A percentile compares a stretch with the other conserved stretches of the same genome.
These are phyloP conservation scores for Zaprionus vittiger DNA, from an alignment of 1,140 invertebrate species.

Conservation along the genomic window DNA sequence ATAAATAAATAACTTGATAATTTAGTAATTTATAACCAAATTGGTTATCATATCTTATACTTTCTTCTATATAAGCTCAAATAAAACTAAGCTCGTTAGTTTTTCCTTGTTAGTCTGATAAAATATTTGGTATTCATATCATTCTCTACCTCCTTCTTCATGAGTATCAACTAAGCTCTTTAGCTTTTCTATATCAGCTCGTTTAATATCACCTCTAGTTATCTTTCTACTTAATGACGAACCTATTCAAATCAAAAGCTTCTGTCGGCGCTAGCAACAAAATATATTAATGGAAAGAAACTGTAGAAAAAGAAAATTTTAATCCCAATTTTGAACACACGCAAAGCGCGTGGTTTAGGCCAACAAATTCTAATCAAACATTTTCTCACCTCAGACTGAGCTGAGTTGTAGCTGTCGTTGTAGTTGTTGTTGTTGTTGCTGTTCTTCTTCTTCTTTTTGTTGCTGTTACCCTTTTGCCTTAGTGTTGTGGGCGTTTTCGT, in stretches of 20 bases:
- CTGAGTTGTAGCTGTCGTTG: constrained; percentile 33
- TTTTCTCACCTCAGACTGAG: constrained; percentile 73
- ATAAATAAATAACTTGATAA: too few relatives aligned
- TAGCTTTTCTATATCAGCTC: not conserved
- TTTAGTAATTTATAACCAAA: too few relatives aligned
- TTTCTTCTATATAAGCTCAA: too few relatives aligned
- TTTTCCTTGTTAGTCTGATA: not conserved
- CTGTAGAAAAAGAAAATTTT: constrained; percentile 16
- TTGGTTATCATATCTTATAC: too few relatives aligned
- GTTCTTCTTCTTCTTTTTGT: constrained; percentile 15
- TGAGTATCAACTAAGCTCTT: too few relatives aligned
- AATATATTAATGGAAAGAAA: not conserved
- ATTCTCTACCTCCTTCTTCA: too few relatives aligned
- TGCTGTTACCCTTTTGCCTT: constrained; percentile 59
- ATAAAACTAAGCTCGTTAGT: too few relatives aligned
- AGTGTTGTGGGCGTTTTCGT: constrained; percentile 67
- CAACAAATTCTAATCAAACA: constrained; percentile 78
- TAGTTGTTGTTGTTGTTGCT: constrained; percentile 37
- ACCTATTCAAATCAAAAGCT: constrained; percentile 10
- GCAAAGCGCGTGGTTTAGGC: constrained; percentile 36
- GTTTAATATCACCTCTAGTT: not conserved
- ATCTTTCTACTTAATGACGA: not conserved
- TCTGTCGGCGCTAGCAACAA: constrained; percentile 28
- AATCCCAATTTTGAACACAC: constrained; percentile 22
- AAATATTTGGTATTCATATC: not conserved